Evolutionary conservation across 2,113 vertebrate species (phyloP).

Genomic region (Sclerurus mexicanus): DNA sequence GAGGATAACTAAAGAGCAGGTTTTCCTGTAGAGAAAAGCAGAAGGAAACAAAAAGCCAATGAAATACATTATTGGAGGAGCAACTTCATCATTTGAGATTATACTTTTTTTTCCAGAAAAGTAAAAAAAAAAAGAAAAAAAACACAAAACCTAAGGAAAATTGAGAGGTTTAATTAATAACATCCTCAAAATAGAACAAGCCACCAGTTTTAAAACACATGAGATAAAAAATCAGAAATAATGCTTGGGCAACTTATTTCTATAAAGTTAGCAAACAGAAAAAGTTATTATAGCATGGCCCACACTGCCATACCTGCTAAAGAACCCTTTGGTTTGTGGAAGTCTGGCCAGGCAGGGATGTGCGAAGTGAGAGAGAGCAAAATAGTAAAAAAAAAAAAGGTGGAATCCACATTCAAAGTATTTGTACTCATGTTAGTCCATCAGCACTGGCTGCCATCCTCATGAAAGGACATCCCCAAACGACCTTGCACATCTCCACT

Average conservation of each 20-base stretch:
- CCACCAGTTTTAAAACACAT: neutral
- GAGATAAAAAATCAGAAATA: neutral
- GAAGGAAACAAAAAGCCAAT: neutral
- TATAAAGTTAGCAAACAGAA: too few relatives aligned
- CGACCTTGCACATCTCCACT: accelerated
- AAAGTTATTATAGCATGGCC: too few relatives aligned
- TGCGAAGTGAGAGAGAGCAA: neutral
- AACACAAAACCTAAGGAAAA: too few relatives aligned
- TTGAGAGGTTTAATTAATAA: neutral
- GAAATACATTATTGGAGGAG: neutral
- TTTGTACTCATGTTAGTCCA: neutral
- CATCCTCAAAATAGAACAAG: neutral
- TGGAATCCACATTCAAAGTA: neutral
- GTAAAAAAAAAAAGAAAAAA: neutral
- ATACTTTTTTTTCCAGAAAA: neutral
- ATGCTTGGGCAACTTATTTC: too few relatives aligned
- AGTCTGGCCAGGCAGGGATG: neutral
- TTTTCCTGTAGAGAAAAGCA: neutral
- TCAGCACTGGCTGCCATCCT: neutral
- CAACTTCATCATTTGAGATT: neutral
- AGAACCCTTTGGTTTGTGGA: neutral
- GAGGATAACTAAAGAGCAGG: neutral
- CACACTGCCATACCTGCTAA: neutral
- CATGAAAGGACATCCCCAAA: neutral
- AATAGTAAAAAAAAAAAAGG: neutral